Evolutionary conservation across 2,113 vertebrate genomes (phyloP).

Genomic region (Corapipo altera): DNA sequence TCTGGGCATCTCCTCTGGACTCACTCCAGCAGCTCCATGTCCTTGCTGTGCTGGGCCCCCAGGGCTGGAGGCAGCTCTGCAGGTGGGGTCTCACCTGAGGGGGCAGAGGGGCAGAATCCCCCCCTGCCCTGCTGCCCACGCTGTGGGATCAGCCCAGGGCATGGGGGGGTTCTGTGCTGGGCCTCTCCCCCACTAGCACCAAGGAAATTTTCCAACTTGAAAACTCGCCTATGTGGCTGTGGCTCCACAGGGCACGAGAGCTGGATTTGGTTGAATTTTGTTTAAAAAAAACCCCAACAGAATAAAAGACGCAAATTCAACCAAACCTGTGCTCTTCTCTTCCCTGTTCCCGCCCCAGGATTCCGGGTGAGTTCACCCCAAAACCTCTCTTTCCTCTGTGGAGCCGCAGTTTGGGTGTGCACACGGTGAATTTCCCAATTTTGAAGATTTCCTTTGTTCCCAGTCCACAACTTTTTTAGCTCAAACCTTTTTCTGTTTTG

Average conservation of each 20-base stretch:
- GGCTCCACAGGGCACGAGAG: not conserved
- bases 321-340: not conserved
- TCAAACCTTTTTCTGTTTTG: rapidly evolving
- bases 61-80: not conserved
- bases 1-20: not conserved
- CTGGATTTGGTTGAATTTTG: not conserved
- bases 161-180: not conserved
- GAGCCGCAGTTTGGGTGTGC: not conserved
- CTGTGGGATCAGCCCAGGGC: not conserved
- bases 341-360: not conserved
- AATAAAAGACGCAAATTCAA: too few relatives aligned
- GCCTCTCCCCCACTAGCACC: not conserved
- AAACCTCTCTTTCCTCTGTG: not conserved
- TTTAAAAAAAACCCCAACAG: not conserved
- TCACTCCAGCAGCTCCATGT: not conserved
- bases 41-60: not conserved
- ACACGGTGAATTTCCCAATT: not conserved
- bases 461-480: rapidly evolving
- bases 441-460: not conserved
- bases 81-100: not conserved
- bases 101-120: not conserved
- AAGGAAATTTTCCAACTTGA: not conserved
- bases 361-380: not conserved
- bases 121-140: not conserved
- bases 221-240: not conserved